Evolutionary conservation across 2,113 vertebrate genomes (phyloP), one percentile per base, ranked within the genome.

Genomic region (Pleuronectes platessa): DNA sequence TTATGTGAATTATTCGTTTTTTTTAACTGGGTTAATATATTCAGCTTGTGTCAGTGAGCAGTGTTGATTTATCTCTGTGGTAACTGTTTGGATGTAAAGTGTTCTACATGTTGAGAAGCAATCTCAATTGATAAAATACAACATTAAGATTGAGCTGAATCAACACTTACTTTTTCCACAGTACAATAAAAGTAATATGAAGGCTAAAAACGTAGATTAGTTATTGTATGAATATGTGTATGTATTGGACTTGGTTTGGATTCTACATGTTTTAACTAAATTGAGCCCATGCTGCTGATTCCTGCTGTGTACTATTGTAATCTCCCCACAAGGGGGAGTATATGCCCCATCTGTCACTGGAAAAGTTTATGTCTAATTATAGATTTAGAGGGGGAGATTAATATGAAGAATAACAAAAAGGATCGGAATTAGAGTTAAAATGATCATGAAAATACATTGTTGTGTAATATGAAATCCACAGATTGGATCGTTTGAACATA

Each of bases 281-380:
- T 35, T 68, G 18, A 18, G 14, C 51, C 24, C 17, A 11, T 56
- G 9, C 3, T 37, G 45, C 4, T 27, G 23, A 73, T 55, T 31
- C 20, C 17, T 66, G 13, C 59, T 8, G 2, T 79, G 82, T 23
- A 88, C 56, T 12, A 74, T 35, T 18, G 21, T 2, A 21, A 0
- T 12, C 17, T 68, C 1, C 1, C 88, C 91, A 93, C 89, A 65
- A 79, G 91, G 24, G 84, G 92, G 91, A 68, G 58, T 1, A 15
- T 2, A 0, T 71, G 60, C 14, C 23, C 54, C 17, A n/a, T 45
- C 14, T 21, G 35, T 62, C 3, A 55, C 62, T 63, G 68, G 18
- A 23, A 20, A 54, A 54, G 51, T n/a, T 54, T n/a, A 20, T 10
- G 20, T 68, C 20, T 5, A 42, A n/a, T 23, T 59, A 63, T 18